Evolutionary conservation across 2,113 vertebrate genomes (phyloP), one percentile per base, ranked within the genome.

Genomic region (Cyanocitta stelleri): DNA sequence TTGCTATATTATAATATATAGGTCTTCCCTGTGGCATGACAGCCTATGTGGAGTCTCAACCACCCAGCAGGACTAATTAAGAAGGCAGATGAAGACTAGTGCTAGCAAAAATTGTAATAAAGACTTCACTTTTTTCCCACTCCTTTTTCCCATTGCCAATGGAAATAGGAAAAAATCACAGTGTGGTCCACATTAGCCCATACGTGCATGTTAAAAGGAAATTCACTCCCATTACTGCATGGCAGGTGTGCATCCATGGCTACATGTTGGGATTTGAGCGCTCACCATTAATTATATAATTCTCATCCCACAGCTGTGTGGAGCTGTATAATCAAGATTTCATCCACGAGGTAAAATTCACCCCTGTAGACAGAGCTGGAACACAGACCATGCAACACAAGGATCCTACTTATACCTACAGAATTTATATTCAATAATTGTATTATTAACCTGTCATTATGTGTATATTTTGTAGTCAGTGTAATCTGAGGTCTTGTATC

Each of bases 11-110:
- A 89, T 44, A 96, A 83, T 90, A 72, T 87, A 77, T 77, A 93
- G 85, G 82, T 87, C 78, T 79, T 79, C 59, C 39, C 59, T 77
- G 67, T 80, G 91, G 67, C 75, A 86, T 91, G 87, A 80, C 43
- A 73, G 48, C 35, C 68, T 90, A 74, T 84, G 52, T 86, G 85
- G 51, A 88, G 72, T 80, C 75, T 88, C 72, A 93, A 1, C 67
- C 87, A 90, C 92, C 74, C 87, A 94, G 95, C 82, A 95, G 75
- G 90, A 67, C 75, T 96, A 96, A 96, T 96, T 96, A 95, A 93
- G 72, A 76, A 96, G 85, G 64, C 63, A 95, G 63, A 94, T 74
- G 66, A 95, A 91, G 48, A 90, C 75, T 26, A 77, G 20, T 13
- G 5, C 27, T 81, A 90, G 35, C 21, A 94, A 83, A 95, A 94